phyloP scores from a whole-genome alignment of 2,113 vertebrate species.

The Tyto alba region DNA sequence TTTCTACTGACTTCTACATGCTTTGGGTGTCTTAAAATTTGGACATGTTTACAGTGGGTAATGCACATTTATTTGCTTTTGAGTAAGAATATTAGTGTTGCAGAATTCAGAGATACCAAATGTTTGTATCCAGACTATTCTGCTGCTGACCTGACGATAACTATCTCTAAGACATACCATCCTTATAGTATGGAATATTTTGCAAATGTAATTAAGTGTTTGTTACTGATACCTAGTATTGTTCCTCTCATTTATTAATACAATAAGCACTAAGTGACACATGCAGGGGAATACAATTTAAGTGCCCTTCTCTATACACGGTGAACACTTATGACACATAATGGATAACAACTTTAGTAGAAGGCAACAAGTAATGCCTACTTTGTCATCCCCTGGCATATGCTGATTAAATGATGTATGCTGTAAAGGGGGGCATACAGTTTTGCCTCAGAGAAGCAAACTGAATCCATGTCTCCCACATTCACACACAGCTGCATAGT shows the following conservation, averaged over 20 bases:
- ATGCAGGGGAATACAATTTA: not conserved
- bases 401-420: not conserved
- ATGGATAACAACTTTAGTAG: not conserved
- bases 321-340: not conserved
- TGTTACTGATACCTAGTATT: not conserved
- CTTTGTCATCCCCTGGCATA: not conserved
- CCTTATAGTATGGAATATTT: not conserved
- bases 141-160: not conserved
- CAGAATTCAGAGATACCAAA: not conserved
- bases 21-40: not conserved
- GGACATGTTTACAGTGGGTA: not conserved
- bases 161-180: not conserved
- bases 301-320: not conserved
- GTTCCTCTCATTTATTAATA: not conserved
- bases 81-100: not conserved
- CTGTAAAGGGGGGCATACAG: not conserved
- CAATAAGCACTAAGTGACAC: not conserved
- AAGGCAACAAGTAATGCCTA: not conserved
- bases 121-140: not conserved
- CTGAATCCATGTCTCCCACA: not conserved
- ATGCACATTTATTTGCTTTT: not conserved
- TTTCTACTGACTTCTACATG: not conserved
- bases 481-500: not conserved
- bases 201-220: not conserved
- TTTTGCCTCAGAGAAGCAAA: not conserved